phyloP scores from a whole-genome alignment of 2,888 invertebrate genomes.

The Dryobotodes eremita region DNA sequence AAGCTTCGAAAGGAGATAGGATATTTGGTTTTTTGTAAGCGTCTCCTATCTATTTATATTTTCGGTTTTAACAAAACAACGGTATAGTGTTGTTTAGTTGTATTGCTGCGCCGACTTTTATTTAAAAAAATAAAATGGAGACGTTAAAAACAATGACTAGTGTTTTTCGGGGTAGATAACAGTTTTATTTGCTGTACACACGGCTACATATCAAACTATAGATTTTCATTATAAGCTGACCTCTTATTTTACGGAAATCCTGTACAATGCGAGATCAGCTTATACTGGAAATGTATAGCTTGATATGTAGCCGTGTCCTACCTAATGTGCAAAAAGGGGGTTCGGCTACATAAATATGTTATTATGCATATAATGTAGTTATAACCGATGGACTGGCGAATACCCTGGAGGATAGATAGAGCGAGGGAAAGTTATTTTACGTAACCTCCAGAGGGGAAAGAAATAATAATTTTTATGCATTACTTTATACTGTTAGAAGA shows the following conservation, averaged over 20 bases:
- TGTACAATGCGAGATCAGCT: too few species aligned
- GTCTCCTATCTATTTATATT: neutral
- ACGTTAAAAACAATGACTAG: neutral
- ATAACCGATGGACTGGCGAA: slow-evolving; percentile 38
- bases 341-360: slow-evolving; percentile 4
- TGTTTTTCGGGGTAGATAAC: slow-evolving; percentile 11
- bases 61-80: neutral
- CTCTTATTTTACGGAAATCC: too few species aligned
- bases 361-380: slow-evolving; percentile 33
- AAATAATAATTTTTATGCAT: slow-evolving; percentile 53
- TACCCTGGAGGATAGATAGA: slow-evolving; percentile 53
- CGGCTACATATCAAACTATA: too few species aligned
- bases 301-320: too few species aligned
- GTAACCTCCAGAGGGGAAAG: slow-evolving; percentile 50
- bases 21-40: slow-evolving; percentile 5
- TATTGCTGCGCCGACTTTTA: neutral
- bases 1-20: neutral
- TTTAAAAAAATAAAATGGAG: neutral
- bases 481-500: slow-evolving; percentile 27
- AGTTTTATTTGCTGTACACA: slow-evolving; percentile 4
- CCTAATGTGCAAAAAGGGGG: neutral
- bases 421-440: slow-evolving; percentile 67
- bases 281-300: too few species aligned
- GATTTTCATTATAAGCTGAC: too few species aligned
- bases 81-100: neutral